A percentile compares a stretch with the other conserved stretches of the same genome.
phyloP scores from a whole-genome alignment of 1,140 invertebrate genomes.

The Carcinoscorpius rotundicauda region DNA sequence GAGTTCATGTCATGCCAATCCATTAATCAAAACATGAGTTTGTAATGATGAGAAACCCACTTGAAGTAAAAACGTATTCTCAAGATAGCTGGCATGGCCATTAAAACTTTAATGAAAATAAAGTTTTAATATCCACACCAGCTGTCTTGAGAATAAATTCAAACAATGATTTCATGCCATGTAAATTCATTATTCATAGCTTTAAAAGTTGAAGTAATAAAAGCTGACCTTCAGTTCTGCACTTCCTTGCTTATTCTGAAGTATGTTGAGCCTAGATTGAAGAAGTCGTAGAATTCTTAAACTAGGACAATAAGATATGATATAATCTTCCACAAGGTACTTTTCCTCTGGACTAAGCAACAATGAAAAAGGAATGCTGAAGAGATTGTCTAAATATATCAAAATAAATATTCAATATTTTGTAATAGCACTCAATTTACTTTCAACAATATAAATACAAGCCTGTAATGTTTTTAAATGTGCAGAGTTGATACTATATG shows the following conservation, averaged over 20 bases:
- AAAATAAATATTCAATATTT: too few species aligned
- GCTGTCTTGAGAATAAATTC: background rate
- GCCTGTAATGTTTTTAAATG: too few species aligned
- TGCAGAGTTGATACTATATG: too few species aligned
- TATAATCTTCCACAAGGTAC: slow-evolving; percentile 1
- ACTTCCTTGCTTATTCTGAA: background rate
- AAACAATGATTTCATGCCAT: background rate
- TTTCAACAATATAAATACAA: too few species aligned
- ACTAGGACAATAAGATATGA: background rate
- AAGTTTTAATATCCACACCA: too few species aligned
- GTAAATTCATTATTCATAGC: background rate
- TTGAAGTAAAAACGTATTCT: too few species aligned
- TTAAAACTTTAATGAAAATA: too few species aligned
- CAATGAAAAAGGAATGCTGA: slow-evolving; percentile 2
- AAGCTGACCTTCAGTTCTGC: background rate
- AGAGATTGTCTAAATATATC: background rate
- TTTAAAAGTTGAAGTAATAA: slow-evolving; percentile 1
- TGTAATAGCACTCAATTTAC: too few species aligned
- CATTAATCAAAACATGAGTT: too few species aligned
- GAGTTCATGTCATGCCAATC: too few species aligned
- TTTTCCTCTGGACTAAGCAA: background rate
- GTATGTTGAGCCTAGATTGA: background rate
- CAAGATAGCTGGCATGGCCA: too few species aligned
- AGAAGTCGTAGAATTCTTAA: background rate
- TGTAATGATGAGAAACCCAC: too few species aligned